Conservation (phyloP, 1,140 invertebrate species). For the Caenorhabditis briggsae region DNA sequence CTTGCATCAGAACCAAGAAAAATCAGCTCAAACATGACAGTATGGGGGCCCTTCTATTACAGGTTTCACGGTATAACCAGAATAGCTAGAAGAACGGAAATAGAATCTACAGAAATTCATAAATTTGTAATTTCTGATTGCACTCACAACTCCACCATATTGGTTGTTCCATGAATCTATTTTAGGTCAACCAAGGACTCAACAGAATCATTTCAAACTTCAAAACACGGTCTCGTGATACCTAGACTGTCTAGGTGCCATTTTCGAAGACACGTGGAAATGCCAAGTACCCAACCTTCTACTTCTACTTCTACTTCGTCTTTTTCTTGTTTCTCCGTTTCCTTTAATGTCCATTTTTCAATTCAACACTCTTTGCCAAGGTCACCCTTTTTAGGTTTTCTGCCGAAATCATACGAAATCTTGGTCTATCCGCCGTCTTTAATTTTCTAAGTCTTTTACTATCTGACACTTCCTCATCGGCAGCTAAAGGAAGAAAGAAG, state of each 20-base stretch:
- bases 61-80: no score
- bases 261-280: slow-evolving; percentile 10
- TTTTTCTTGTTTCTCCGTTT: not conserved
- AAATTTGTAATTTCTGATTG: no score
- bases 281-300: not conserved
- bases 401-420: slow-evolving; percentile 51
- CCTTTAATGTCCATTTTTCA: not conserved
- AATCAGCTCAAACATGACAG: no score
- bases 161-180: no score
- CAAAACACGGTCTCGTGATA: not conserved
- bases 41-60: no score
- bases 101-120: no score
- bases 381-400: not conserved
- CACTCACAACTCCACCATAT: no score
- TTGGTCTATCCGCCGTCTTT: not conserved
- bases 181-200: no score
- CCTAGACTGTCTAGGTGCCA: not conserved
- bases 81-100: no score
- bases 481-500: not conserved
- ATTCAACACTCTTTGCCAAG: not conserved
- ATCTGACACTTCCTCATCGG: not conserved
- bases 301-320: no score
- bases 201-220: no score
- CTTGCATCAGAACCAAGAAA: no score
- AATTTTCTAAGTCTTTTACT: not conserved